phyloP scores from a whole-genome alignment of 2,113 vertebrate genomes.

The Takifugu flavidus region DNA sequence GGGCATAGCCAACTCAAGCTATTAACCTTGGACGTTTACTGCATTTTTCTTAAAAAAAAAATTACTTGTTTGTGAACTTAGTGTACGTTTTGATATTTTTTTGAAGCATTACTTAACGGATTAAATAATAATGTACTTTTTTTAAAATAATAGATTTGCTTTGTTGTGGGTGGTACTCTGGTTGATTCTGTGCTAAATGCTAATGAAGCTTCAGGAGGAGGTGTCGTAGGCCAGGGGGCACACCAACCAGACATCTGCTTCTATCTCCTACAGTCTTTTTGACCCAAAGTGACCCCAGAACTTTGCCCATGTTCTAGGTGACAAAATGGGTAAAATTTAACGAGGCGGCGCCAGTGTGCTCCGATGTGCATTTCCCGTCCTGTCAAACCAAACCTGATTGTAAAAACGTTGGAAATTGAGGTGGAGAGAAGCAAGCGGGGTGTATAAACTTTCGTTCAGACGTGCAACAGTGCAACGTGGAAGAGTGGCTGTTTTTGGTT shows the following conservation, averaged over 20 bases:
- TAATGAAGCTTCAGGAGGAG: constrained; percentile 23
- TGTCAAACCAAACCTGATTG: no score
- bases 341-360: no score
- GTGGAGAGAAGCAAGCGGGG: constrained; percentile 52
- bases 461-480: constrained; percentile 68
- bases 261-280: background rate
- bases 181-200: background rate
- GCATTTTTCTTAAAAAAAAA: constrained; percentile 60
- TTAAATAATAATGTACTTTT: constrained; percentile 43
- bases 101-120: constrained; percentile 54
- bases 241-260: constrained; percentile 11
- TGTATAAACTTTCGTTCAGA: constrained; percentile 78
- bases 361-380: no score
- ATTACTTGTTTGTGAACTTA: constrained; percentile 53
- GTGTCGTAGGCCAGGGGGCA: constrained; percentile 25
- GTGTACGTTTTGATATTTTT: constrained; percentile 63
- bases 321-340: no score
- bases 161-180: constrained; percentile 21
- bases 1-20: constrained; percentile 51
- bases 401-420: constrained; percentile 50
- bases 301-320: no score
- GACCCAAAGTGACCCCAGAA: no score
- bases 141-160: constrained; percentile 24
- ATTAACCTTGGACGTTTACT: constrained; percentile 59
- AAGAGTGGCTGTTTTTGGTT: constrained; percentile 71